Base-by-base conservation (phyloP, 2,888 invertebrate genomes). In the Labia minor region DNA sequence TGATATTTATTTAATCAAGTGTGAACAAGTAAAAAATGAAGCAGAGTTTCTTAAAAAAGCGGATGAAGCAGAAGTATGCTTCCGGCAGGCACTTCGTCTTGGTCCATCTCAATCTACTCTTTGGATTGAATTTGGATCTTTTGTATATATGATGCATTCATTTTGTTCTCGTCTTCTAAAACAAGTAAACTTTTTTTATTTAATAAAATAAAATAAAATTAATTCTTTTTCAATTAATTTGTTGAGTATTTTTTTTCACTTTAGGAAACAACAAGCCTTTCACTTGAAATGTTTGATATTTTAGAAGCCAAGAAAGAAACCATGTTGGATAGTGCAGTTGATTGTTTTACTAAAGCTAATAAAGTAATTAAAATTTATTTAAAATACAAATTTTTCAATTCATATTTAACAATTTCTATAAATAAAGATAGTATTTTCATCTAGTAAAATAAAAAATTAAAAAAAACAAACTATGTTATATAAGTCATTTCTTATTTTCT, bases 111-210 rank as follows among this genome's bases (percentile, higher is more conserved):
- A 89, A 74, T 83, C 86, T 63, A 85, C 87, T 65, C 80, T 95
- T 73, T 91, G 92, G 90, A 90, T 94, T 66, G 96, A 97, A 76
- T 93, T 89, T 75, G 96, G 95, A 1, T 87, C 88, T 37, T 90
- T 95, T 74, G 89, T 91, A 1, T 97, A 96, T 74, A 88, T 87
- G 72, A 86, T 95, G 16, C 93, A 94, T 76, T 92, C 95, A 0
- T 92, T 90, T 76, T 92, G 92, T 75, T 94, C 94, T 0, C 83
- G 95, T 68, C 81, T 91, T 66, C 79, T 95, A 65, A 93, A 92
- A 76, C 88, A 88, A 77, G 91, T 90, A 64, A 82, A 77, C 77
- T 73, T 61, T 37, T 37, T 19, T 1, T 19, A 63, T 19, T 4
- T 65, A 20, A 61, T 26, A 1, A 0, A 37, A 64, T 19, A 16